These are phyloP conservation scores for Epsilonema sp. DNA, from an alignment of 2,888 invertebrate species.

Conservation along the genomic window DNA sequence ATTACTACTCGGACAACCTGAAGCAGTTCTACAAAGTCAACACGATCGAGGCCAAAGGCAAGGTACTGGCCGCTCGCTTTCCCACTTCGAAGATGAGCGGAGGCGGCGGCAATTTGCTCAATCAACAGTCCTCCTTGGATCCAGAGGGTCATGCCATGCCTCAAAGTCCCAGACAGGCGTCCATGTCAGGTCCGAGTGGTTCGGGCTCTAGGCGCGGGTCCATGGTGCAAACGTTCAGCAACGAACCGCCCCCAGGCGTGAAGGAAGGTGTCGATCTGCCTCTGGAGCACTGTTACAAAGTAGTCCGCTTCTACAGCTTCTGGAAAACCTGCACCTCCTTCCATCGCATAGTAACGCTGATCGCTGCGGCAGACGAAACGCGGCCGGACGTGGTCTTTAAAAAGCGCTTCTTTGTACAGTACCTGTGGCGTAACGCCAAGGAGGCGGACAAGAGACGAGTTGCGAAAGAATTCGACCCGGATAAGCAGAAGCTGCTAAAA, in stretches of 20 bases:
- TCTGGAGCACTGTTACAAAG: conserved; percentile 15
- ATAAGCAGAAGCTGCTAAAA: conserved; percentile 21
- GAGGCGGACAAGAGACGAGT: conserved; percentile 25
- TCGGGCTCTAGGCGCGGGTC: background rate
- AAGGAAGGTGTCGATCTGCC: conserved; percentile 14
- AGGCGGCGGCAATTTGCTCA: background rate
- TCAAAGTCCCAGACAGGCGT: background rate
- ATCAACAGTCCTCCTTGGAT: background rate
- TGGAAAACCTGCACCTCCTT: conserved; percentile 28
- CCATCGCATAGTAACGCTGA: conserved; percentile 28
- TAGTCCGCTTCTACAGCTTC: conserved; percentile 27
- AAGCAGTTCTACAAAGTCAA: conserved; percentile 25
- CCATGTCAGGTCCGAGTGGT: background rate
- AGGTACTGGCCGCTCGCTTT: conserved; percentile 7
- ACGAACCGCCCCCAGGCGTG: background rate
- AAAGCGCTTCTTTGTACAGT: conserved; percentile 25
- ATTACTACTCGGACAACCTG: conserved; percentile 23
- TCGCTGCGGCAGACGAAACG: conserved; percentile 17
- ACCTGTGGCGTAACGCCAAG: conserved; percentile 27
- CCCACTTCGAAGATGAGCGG: background rate
- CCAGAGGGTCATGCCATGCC: no score
- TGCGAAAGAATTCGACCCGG: conserved; percentile 25
- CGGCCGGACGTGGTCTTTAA: conserved; percentile 13
- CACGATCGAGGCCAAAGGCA: conserved; percentile 21
- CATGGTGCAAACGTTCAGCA: background rate